Conservation (phyloP, 2,888 invertebrate species). For the Hypolimnas misippus region DNA sequence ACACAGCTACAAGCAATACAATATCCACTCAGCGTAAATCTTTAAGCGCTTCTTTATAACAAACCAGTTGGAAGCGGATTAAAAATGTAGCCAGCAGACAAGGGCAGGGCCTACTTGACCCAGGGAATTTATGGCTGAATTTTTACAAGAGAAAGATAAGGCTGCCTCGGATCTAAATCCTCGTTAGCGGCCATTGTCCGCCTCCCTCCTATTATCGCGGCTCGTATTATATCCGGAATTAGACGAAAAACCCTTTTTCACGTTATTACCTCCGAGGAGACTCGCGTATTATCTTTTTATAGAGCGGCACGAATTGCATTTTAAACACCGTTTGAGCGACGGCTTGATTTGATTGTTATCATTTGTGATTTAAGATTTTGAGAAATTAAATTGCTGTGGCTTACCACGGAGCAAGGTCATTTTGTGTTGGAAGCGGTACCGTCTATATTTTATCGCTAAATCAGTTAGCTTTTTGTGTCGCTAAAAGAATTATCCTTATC, state of each 20-base stretch:
- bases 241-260: constrained; percentile 43
- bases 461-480: too few relatives aligned
- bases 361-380: neutral
- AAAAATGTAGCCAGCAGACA: constrained; percentile 30
- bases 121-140: constrained; percentile 26
- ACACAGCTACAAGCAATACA: neutral
- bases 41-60: constrained; percentile 22
- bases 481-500: too few relatives aligned
- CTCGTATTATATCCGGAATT: constrained; percentile 28
- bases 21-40: constrained; percentile 17
- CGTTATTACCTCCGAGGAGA: constrained; percentile 41
- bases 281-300: constrained; percentile 23
- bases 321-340: neutral
- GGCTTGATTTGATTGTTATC: neutral
- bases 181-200: constrained; percentile 47
- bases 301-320: constrained; percentile 16
- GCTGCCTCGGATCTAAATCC: constrained; percentile 39
- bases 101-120: constrained; percentile 25
- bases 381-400: neutral
- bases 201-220: constrained; percentile 31
- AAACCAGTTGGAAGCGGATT: constrained; percentile 27
- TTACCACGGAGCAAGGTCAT: neutral
- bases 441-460: neutral
- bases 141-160: constrained; percentile 26
- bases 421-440: neutral